Base-by-base conservation (phyloP, 2,888 invertebrate species). In the Mesorhabditis sp. region DNA sequence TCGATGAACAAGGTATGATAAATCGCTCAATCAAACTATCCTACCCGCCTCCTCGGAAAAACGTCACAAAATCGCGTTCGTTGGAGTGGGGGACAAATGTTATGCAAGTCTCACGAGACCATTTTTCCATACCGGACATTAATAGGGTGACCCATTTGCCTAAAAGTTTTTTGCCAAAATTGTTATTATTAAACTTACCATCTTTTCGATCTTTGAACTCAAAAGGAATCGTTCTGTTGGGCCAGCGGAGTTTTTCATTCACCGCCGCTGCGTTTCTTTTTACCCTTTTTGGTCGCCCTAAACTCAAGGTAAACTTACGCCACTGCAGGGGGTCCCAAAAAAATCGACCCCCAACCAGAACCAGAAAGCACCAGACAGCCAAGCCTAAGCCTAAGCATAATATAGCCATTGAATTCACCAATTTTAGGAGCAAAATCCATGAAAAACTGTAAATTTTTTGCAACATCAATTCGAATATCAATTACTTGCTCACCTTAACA, bases 71-170 rank as follows among this genome's bases (percentile, higher is more conserved):
- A 64, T 76, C 76, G 43, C 71, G 72, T 50, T 76, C 70, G 50
- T 42, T 41, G 5, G 70, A 70, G 45, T 70, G 72, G 45, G 45
- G 67, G 41, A 72, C 71, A 72, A 80, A 80, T 45, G 72, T 66
- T 13, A 80, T 70, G 70, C 80, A 80, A 5, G 80, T 80, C 65
- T 80, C 78, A 50, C 69, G 68, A 61, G 72, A 71, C 80, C 80
- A 80, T 43, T 78, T 75, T 10, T 68, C 67, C 73, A 80, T 78
- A 44, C 79, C 80, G 4, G 66, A 67, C 44, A 72, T 66, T 43
- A 80, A 74, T 0, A 76, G 64, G 45, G 64, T 58, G 13, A 70
- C 71, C 80, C 80, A 80, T 65, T 78, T 70, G 10, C 70, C 78
- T 78, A 63, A 67, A 77, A 72, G 15, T 13, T 65, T 42, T 43